These are phyloP conservation scores for Sorex fumeus DNA, from an alignment of 2,113 vertebrate species.

Conservation along the genomic window DNA sequence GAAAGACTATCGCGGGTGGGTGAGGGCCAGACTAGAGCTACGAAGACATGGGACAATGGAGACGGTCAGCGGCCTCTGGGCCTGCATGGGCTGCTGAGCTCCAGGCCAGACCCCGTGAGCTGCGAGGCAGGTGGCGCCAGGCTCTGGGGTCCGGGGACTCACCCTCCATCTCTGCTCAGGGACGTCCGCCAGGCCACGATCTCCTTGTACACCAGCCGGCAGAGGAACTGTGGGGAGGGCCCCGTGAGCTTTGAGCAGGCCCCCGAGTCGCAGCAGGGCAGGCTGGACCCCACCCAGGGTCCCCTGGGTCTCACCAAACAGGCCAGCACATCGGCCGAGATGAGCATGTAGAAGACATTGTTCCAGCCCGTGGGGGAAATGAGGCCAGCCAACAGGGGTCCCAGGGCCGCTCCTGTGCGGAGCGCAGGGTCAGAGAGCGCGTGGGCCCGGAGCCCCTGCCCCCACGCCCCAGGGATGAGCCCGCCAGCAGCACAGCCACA, in stretches of 20 bases:
- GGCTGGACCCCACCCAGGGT: no score
- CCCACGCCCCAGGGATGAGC: no score
- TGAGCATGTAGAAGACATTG: conserved; percentile 99
- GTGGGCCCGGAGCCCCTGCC: not conserved
- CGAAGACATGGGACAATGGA: conserved; percentile 80
- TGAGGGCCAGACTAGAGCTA: conserved; percentile 90
- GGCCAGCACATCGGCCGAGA: conserved; percentile 93
- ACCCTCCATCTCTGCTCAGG: conserved; percentile 90
- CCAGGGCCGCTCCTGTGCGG: conserved; percentile 93
- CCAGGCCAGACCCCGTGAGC: not conserved
- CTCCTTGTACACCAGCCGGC: conserved; percentile 96
- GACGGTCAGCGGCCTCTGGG: conserved; percentile 59
- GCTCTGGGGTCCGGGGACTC: conserved; percentile 66
- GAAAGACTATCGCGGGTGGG: conserved; percentile 85
- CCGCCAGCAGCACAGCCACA: conserved; percentile 45
- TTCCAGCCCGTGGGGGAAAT: conserved; percentile 97
- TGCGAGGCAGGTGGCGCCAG: not conserved
- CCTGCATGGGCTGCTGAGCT: not conserved
- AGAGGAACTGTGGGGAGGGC: conserved; percentile 89
- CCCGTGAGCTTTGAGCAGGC: no score
- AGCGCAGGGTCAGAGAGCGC: rapidly evolving
- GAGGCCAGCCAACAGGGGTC: conserved; percentile 95
- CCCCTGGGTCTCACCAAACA: conserved; percentile 91
- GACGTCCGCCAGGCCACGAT: conserved; percentile 89
- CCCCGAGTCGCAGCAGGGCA: no score